Conservation (phyloP, 2,888 invertebrate genomes). For the Eristalis pertinax region DNA sequence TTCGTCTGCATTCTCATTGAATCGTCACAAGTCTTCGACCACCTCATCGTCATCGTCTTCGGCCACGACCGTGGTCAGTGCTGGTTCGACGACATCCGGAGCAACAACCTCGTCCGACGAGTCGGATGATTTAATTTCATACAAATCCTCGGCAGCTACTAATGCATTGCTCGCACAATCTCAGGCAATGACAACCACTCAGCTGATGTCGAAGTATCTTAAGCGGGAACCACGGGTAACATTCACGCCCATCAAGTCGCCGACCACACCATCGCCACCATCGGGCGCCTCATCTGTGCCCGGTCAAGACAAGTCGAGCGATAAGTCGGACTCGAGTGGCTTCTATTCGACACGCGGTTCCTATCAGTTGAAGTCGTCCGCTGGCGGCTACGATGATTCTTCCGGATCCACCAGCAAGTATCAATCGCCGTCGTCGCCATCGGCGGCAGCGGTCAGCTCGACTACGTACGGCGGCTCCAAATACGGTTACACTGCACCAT, state of each 20-base stretch:
- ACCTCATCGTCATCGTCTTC: constrained; percentile 80
- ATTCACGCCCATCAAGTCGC: constrained; percentile 79
- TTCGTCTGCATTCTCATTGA: constrained; percentile 74
- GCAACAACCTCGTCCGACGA: constrained; percentile 79
- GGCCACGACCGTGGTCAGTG: constrained; percentile 79
- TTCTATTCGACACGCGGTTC: constrained; percentile 78
- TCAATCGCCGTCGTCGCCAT: constrained; percentile 73
- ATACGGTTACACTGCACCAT: constrained; percentile 74
- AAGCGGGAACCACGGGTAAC: constrained; percentile 80
- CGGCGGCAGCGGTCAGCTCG: constrained; percentile 50
- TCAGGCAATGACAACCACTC: constrained; percentile 80
- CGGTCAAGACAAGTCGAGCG: constrained; percentile 70
- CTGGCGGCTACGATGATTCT: constrained; percentile 73
- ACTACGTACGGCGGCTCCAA: constrained; percentile 73
- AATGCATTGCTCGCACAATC: constrained; percentile 80
- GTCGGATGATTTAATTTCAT: constrained; percentile 79
- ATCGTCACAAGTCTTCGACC: constrained; percentile 79
- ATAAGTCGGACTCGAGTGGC: constrained; percentile 72
- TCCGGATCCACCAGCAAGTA: constrained; percentile 77
- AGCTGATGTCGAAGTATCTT: constrained; percentile 80
- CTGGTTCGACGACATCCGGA: constrained; percentile 79
- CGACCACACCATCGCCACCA: constrained; percentile 80
- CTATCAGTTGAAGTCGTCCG: constrained; percentile 76
- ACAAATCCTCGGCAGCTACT: constrained; percentile 80
- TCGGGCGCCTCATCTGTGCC: constrained; percentile 69